Conservation (phyloP, 2,113 vertebrate species). For the Athene noctua region DNA sequence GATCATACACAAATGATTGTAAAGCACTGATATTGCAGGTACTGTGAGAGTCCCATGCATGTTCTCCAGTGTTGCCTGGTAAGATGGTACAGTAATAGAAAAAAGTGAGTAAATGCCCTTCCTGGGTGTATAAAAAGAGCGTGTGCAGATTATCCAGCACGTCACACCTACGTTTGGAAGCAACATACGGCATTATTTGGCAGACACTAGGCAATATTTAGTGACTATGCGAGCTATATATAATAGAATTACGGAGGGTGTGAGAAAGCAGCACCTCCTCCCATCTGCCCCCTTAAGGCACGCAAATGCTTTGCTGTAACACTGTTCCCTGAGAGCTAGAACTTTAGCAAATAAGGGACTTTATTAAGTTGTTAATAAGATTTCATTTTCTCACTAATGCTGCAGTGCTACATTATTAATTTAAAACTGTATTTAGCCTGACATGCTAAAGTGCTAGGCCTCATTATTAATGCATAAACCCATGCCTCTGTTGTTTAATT, state of each 20-base stretch:
- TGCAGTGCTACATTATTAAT: slow-evolving; percentile 66
- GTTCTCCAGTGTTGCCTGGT: not conserved
- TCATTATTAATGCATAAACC: slow-evolving; percentile 73
- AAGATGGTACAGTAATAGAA: not conserved
- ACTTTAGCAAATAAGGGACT: slow-evolving; percentile 68
- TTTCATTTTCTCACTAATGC: slow-evolving; percentile 68
- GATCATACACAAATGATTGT: not conserved
- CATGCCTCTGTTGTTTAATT: slow-evolving; percentile 75
- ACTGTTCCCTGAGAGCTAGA: slow-evolving; percentile 20
- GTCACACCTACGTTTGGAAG: slow-evolving; percentile 45
- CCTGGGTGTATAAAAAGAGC: not conserved
- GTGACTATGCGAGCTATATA: slow-evolving; percentile 4
- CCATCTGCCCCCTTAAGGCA: slow-evolving; percentile 60
- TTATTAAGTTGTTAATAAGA: slow-evolving; percentile 70
- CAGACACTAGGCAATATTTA: slow-evolving; percentile 49
- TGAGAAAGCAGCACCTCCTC: slow-evolving; percentile 56
- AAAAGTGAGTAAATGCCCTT: not conserved
- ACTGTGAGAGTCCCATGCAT: not conserved
- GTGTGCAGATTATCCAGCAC: not conserved
- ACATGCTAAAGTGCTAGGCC: slow-evolving; percentile 68
- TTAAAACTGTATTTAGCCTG: slow-evolving; percentile 76
- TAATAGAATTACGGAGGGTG: slow-evolving; percentile 14
- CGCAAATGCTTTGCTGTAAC: slow-evolving; percentile 13
- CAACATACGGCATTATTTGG: slow-evolving; percentile 43
- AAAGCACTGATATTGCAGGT: not conserved